Percentiles rank a stretch among this genome's conserved stretches.
These are phyloP conservation scores for Sandelia bainsii DNA, from an alignment of 2,797 vertebrate species.

Conservation along the genomic window DNA sequence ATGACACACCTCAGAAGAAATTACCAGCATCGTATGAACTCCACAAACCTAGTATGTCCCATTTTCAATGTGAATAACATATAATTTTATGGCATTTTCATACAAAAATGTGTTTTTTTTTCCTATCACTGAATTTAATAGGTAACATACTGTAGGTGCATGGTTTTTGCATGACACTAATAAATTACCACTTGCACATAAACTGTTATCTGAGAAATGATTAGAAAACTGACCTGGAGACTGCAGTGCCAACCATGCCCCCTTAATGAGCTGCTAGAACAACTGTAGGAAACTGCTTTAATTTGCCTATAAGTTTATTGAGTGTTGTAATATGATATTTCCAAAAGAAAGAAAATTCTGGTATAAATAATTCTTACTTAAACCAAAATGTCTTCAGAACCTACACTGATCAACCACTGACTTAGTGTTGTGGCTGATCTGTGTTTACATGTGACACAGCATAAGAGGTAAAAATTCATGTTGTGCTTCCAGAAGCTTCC, in stretches of 20 bases:
- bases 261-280: conserved; percentile 7
- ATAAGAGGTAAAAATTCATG: no score
- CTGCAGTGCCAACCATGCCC: neutral
- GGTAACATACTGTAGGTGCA: neutral
- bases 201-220: conserved; percentile 8
- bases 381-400: no score
- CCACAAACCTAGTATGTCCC: conserved; percentile 1
- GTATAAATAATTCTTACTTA: no score
- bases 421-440: no score
- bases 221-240: neutral
- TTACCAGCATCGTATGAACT: neutral
- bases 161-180: neutral
- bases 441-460: no score
- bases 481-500: neutral
- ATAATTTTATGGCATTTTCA: neutral
- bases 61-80: conserved; percentile 2
- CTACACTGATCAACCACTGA: no score
- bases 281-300: neutral
- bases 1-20: neutral
- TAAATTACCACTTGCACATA: conserved; percentile 10
- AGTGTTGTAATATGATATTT: neutral
- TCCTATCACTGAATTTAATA: neutral
- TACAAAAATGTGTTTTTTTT: no score
- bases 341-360: no score
- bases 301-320: neutral